Evolutionary conservation across 1,140 invertebrate genomes (phyloP), one percentile per base, ranked within the genome.

Genomic region (Trachymyrmex cornetzi): DNA sequence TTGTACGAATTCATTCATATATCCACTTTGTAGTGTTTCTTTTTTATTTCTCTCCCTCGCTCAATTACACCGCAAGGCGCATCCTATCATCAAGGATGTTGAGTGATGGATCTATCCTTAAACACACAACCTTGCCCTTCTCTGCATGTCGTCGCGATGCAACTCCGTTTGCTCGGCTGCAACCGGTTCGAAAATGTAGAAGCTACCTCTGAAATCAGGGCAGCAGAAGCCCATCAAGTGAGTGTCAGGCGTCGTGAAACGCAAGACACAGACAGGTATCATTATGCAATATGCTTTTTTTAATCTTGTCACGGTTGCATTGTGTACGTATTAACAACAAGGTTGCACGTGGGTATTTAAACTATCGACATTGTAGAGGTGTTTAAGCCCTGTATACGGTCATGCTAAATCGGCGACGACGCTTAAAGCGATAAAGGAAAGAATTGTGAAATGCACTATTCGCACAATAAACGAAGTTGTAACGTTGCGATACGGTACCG

Each of bases 141-240:
- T 75, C 48, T 24, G 24, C 55, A 59, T 61, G 38, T 61, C 55
- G 19, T 57, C 55, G 9, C 50, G 22, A 14, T 72, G 53, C 77
- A 77, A 44, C 57, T 77, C 5, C 11, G 55, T 24, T 61, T 22
- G n/a, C 66, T 4, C 30, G 22, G 9, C 5, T n/a, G 19, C 55
- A 84, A 75, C 80, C 80, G 80, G 80, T 75, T 84, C 55, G 63
- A 63, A 61, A 71, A 81, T 19, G 67, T 19, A 44, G 80, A 14
- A 57, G 53, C 27, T n/a, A 27, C 19, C 38, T 48, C 80, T 74
- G 80, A 84, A 75, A 84, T 75, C 80, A 75, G 80, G 69, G 69
- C 69, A 48, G 34, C 24, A 48, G 69, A 84, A 84, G 69, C 69
- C 80, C 80, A n/a, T 75, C 55, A 84, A 84, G 57, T 4, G 64